Evolutionary conservation across 2,888 invertebrate genomes (phyloP).

Genomic region (Seladonia tumulorum): DNA sequence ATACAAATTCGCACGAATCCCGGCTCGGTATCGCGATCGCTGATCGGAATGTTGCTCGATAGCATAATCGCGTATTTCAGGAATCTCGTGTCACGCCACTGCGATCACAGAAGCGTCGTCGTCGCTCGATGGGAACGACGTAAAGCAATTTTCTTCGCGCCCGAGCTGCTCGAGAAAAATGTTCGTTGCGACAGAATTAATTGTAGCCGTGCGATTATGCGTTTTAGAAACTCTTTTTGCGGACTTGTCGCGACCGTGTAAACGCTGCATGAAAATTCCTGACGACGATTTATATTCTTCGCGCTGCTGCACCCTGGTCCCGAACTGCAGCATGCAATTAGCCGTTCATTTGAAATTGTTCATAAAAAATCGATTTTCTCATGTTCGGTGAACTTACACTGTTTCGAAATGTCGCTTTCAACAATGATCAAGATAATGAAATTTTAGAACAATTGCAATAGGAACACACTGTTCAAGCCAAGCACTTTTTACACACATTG

Average conservation of each 20-base stretch:
- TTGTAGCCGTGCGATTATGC: conserved; percentile 34
- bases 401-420: not conserved
- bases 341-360: not conserved
- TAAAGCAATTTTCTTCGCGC: conserved; percentile 35
- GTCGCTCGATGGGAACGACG: conserved; percentile 6
- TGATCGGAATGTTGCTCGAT: conserved; percentile 20
- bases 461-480: not conserved
- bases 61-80: conserved; percentile 32
- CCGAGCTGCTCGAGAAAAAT: conserved; percentile 28
- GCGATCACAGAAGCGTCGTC: not conserved
- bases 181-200: conserved; percentile 49
- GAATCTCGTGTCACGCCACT: conserved; percentile 20
- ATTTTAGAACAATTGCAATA: not conserved
- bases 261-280: conserved; percentile 20
- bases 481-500: not conserved
- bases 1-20: not conserved
- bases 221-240: conserved; percentile 37
- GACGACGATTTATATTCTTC: not conserved
- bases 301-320: not conserved
- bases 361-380: not conserved
- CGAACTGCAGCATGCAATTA: not conserved
- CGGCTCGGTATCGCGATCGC: not conserved
- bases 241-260: not conserved
- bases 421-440: not conserved
- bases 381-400: not conserved